Evolutionary conservation across 2,113 vertebrate genomes (phyloP).

Genomic region (Lagopus muta): DNA sequence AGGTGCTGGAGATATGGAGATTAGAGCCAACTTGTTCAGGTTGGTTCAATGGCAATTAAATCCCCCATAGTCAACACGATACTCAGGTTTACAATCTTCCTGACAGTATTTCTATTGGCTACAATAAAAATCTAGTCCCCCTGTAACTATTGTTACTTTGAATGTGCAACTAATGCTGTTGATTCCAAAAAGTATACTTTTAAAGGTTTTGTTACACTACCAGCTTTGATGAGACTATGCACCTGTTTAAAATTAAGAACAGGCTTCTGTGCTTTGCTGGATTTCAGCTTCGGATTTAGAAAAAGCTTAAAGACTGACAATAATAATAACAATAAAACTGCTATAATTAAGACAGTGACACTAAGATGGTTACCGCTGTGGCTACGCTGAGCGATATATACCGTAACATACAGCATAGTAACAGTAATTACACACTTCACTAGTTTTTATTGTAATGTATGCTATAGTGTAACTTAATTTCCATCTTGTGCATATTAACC

Average conservation of each 20-base stretch:
- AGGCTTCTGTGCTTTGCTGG: slow-evolving; percentile 12
- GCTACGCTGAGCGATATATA: slow-evolving; percentile 52
- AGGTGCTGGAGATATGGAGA: not conserved
- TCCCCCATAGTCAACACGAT: not conserved
- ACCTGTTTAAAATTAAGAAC: slow-evolving; percentile 44
- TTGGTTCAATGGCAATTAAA: not conserved
- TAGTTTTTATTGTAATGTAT: slow-evolving; percentile 69
- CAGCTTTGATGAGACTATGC: not conserved
- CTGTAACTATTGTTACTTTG: not conserved
- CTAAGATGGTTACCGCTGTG: slow-evolving; percentile 61
- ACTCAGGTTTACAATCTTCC: not conserved
- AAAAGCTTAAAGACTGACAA: slow-evolving; percentile 64
- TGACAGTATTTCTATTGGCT: not conserved
- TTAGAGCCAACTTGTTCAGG: not conserved
- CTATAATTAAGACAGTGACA: slow-evolving; percentile 66
- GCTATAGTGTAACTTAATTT: slow-evolving; percentile 64
- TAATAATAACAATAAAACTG: slow-evolving; percentile 70
- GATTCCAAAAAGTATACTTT: not conserved
- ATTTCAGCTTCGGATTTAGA: slow-evolving; percentile 48
- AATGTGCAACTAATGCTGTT: slow-evolving; percentile 12
- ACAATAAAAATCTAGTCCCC: not conserved
- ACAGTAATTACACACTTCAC: slow-evolving; percentile 63
- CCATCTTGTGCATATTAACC: slow-evolving; percentile 69
- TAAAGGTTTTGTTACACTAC: not conserved
- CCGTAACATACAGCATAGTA: slow-evolving; percentile 42